Base-by-base conservation (phyloP, 2,113 vertebrate species). In the Eulemur macaco region DNA sequence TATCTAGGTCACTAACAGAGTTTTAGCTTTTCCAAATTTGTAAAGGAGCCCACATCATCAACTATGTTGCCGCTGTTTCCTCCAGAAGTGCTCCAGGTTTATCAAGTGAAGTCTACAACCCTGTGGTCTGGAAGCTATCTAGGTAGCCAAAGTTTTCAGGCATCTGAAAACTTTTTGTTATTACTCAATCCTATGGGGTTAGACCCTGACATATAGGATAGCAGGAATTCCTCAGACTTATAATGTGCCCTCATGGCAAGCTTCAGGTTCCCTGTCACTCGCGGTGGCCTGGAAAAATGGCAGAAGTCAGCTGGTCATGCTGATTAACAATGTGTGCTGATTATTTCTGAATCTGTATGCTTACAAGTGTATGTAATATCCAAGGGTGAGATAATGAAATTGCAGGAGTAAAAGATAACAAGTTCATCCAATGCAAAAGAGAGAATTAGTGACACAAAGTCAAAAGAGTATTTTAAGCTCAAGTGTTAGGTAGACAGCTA, bases 251-350 rank as follows among this genome's bases (percentile, higher is more conserved):
- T 77, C 21, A 13, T 5, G 15, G 3, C 12, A 39, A 69, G 5
- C 60, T 12, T 25, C 5, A 31, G 18, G 9, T 56, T 87, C 82
- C 76, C 69, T 63, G 4, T 37, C 18, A 4, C 50, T 83, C 84
- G 34, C 0, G 0, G n/a, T 10, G 21, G 20, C 73, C 63, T 47
- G 23, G 56, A 69, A 25, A 60, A 63, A 13, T 1, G 64, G 31
- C 47, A 23, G 63, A 42, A 34, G 20, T 37, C 14, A 45, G 47
- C n/a, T 23, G 54, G 6, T 74, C 20, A 23, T 18, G 27, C n/a
- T 68, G n/a, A 50, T 12, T 29, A 45, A 17, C 25, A 31, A 31
- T 18, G 7, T 1, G 15, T 5, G 29, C 1, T 2, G 3, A 50
- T 15, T 11, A 37, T 37, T 82, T 80, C 84, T 56, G 34, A 74